Base-by-base conservation (phyloP, 1,140 invertebrate species). In the Musca vetustissima region DNA sequence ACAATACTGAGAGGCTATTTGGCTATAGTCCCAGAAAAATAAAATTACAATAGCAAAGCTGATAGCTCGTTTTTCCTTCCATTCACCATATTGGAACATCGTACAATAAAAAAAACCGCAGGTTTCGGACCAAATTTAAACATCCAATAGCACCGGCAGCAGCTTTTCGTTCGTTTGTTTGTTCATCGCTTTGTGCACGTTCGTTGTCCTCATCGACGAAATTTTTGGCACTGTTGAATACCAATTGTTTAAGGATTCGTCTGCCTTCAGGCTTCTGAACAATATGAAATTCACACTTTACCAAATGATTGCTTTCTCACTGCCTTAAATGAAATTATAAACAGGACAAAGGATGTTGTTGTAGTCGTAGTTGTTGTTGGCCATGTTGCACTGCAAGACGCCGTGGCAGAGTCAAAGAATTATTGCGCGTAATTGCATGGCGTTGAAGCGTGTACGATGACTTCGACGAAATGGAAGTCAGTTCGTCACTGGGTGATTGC, bases 251-350 rank as follows among this genome's bases (percentile, higher is more conserved):
- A 43, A 43, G 36, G 36, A 43, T 43, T 43, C 36, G 36, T 59
- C 11, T 36, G 55, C 55, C 55, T 17, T 19, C 17, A 32, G 55
- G 55, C 28, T n/a, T 59, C 32, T 28, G 25, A n/a, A 14, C 36
- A 43, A 43, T 36, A 59, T 59, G 55, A 59, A 59, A 59, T 59
- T 59, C 55, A 59, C 55, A 59, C 55, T 59, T 59, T 32, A 32
- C n/a, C 55, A 3, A 59, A 59, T 59, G 55, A 59, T 59, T 59
- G 55, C 55, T 59, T 57, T 57, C 53, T 57, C 55, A 59, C 55
- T 59, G 55, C 28, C 19, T 59, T 59, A 59, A 59, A 36, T 59
- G 55, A 59, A 59, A 59, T 59, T 59, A 59, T 59, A 59, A 36
- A 59, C 19, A 59, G 32, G n/a, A 59, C 28, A 59, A 32, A 59